Evolutionary conservation across 1,140 invertebrate species (phyloP), one percentile per base, ranked within the genome.

Genomic region (Tetragonula clypearis): DNA sequence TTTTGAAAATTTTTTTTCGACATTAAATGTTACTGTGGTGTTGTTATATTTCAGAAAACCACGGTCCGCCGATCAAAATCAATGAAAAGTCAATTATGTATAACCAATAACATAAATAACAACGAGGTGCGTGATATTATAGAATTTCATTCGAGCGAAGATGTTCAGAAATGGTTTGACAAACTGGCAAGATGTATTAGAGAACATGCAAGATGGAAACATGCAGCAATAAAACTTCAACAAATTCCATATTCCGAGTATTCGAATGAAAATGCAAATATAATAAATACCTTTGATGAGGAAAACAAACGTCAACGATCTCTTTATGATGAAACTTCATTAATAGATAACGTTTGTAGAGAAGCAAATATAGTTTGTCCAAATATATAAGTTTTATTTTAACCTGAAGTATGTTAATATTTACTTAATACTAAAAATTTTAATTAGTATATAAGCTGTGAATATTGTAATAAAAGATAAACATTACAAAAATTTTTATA

Each of bases 121-220:
- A 91, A 92, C 9, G 93, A 95, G 69, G 92, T 94, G 41, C 71
- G 91, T 69, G 86, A 90, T 56, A 88, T 91, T 83, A 88, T 96
- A 72, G 92, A 90, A 91, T 89, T 95, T 26, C 92, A 93, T 60
- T 93, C 93, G 26, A 91, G 86, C 21, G 95, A 95, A 58, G 95
- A 95, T 71, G 92, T 93, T 73, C 92, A 95, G 68, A 93, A 94
- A 79, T 96, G 96, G 96, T 81, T 95, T 19, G 93, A 92, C 83
- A 84, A 94, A 66, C 90, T 96, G 23, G 88, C 92, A 23, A 92
- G 93, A 66, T 95, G 96, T 75, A 91, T 94, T 1, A 93, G 95
- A 66, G 96, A 96, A 88, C 95, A 96, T 87, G 90, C 91, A 17
- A 95, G 95, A 65, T 97, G 97, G 97, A 96, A 96, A 88, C 95